Percentiles rank a stretch among this genome's conserved stretches.
phyloP scores from a whole-genome alignment of 2,888 invertebrate genomes.

The Ophraella communa region DNA sequence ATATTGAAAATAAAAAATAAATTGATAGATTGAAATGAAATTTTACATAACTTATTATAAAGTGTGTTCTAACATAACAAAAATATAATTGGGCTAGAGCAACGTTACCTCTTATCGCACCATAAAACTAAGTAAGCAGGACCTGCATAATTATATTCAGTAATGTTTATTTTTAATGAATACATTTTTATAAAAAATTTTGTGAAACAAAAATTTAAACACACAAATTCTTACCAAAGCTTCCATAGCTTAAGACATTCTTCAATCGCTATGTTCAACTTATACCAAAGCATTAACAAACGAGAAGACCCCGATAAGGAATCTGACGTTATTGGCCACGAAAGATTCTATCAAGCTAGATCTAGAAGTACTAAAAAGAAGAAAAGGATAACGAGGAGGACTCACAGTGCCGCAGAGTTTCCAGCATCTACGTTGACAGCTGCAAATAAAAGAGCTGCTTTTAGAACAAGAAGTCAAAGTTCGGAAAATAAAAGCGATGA shows the following conservation, averaged over 20 bases:
- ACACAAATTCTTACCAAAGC: not conserved
- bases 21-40: too few species aligned
- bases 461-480: conserved; percentile 69
- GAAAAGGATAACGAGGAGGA: conserved; percentile 66
- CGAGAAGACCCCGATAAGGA: conserved; percentile 63
- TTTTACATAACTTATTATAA: too few species aligned
- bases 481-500: conserved; percentile 68
- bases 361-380: conserved; percentile 60
- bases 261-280: conserved; percentile 70
- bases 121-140: too few species aligned
- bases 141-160: too few species aligned
- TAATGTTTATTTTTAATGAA: too few species aligned
- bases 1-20: too few species aligned
- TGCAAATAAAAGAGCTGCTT: conserved; percentile 68
- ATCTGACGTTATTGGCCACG: conserved; percentile 78
- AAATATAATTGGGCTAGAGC: too few species aligned
- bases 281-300: conserved; percentile 74
- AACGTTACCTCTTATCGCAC: too few species aligned
- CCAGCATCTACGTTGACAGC: conserved; percentile 69
- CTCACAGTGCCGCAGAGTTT: conserved; percentile 74
- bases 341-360: conserved; percentile 78
- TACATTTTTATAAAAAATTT: too few species aligned
- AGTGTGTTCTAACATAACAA: too few species aligned
- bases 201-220: not conserved
- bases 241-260: not conserved